phyloP scores from a whole-genome alignment of 2,113 vertebrate genomes.

The Neofelis nebulosa region DNA sequence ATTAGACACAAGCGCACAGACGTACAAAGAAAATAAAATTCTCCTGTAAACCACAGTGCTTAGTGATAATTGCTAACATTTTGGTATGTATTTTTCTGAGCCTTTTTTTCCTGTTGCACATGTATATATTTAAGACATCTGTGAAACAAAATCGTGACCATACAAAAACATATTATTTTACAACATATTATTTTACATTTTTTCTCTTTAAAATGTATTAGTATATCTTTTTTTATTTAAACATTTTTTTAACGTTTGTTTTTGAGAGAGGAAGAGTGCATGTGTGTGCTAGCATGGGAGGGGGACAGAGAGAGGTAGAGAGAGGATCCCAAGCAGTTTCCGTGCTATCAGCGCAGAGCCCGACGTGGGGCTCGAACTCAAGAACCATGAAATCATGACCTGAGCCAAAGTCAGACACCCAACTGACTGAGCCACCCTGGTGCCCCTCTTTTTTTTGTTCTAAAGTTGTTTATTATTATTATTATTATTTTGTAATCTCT shows the following conservation, averaged over 20 bases:
- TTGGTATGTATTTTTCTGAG: background rate
- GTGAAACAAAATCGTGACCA: background rate
- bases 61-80: background rate
- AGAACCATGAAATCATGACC: too few relatives aligned
- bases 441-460: too few relatives aligned
- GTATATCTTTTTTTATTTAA: background rate
- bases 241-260: too few relatives aligned
- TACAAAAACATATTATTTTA: background rate
- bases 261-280: too few relatives aligned
- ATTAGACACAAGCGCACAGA: background rate
- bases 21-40: background rate
- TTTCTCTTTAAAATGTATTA: slow-evolving; percentile 31
- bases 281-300: too few relatives aligned
- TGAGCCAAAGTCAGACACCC: too few relatives aligned
- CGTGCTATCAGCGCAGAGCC: too few relatives aligned
- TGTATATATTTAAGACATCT: background rate
- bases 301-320: too few relatives aligned
- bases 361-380: too few relatives aligned
- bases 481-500: background rate
- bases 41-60: background rate
- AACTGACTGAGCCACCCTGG: too few relatives aligned
- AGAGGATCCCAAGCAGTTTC: too few relatives aligned
- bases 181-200: background rate
- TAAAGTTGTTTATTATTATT: too few relatives aligned
- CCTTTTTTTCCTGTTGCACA: background rate